phyloP scores from a whole-genome alignment of 2,888 invertebrate species.

The Nomada flava region DNA sequence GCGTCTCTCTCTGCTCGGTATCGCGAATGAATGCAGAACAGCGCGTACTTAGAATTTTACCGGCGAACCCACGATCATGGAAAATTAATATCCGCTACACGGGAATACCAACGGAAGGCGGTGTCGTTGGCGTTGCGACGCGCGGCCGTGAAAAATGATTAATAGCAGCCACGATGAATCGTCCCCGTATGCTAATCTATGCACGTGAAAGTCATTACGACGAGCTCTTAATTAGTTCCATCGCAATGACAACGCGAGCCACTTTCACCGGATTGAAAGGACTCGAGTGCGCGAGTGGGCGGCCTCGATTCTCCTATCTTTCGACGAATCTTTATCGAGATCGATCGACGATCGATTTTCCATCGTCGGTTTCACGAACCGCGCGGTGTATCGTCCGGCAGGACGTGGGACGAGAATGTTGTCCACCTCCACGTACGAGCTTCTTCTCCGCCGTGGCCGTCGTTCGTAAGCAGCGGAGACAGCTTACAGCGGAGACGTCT shows the following conservation, averaged over 20 bases:
- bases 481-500: slow-evolving; percentile 49
- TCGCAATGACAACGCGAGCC: slow-evolving; percentile 30
- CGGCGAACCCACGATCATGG: slow-evolving; percentile 16
- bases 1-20: not conserved
- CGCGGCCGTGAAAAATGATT: slow-evolving; percentile 35
- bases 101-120: not conserved
- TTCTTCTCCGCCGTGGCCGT: slow-evolving; percentile 43
- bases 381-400: slow-evolving; percentile 45
- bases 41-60: not conserved
- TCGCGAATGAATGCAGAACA: slow-evolving; percentile 1
- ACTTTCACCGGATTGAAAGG: slow-evolving; percentile 57
- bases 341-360: slow-evolving; percentile 64
- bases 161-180: slow-evolving; percentile 40
- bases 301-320: slow-evolving; percentile 26
- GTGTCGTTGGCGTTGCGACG: not conserved
- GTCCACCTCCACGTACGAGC: slow-evolving; percentile 61
- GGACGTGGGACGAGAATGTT: slow-evolving; percentile 67
- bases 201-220: slow-evolving; percentile 55
- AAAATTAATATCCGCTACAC: slow-evolving; percentile 26
- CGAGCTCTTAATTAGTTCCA: slow-evolving; percentile 60
- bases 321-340: slow-evolving; percentile 55
- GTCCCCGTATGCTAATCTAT: slow-evolving; percentile 38
- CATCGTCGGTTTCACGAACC: slow-evolving; percentile 43
- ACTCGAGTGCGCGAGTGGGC: slow-evolving; percentile 44
- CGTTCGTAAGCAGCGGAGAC: slow-evolving; percentile 52